phyloP scores from a whole-genome alignment of 2,888 invertebrate species.

The Axea sp. region DNA sequence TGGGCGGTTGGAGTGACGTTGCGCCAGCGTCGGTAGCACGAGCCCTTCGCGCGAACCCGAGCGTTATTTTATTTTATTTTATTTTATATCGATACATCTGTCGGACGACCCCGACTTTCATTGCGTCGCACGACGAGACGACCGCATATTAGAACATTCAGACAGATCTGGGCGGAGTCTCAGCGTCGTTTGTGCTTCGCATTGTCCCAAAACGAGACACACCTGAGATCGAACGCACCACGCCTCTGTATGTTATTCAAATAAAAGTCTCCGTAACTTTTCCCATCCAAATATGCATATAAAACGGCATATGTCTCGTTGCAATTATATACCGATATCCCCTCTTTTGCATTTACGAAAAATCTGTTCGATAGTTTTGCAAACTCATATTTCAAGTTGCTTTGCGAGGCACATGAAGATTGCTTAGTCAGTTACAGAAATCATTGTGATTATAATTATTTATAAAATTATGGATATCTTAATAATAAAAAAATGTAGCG shows the following conservation, averaged over 20 bases:
- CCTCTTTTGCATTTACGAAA: conserved; percentile 26
- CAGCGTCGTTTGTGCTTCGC: conserved; percentile 75
- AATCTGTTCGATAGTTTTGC: conserved; percentile 35
- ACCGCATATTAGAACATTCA: conserved; percentile 76
- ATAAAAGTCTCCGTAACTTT: conserved; percentile 67
- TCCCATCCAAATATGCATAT: conserved; percentile 62
- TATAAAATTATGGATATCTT: too few relatives aligned
- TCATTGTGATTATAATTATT: too few relatives aligned
- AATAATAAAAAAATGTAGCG: too few relatives aligned
- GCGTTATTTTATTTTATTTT: conserved; percentile 66
- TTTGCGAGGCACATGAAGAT: too few relatives aligned
- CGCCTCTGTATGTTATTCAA: conserved; percentile 72
- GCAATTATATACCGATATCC: conserved; percentile 35
- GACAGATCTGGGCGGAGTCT: conserved; percentile 76
- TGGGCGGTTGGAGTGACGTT: conserved; percentile 46
- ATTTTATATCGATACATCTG: conserved; percentile 71
- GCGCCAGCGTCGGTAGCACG: conserved; percentile 49
- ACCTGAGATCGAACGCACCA: conserved; percentile 78
- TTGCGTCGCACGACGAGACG: conserved; percentile 62
- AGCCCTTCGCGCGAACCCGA: conserved; percentile 42
- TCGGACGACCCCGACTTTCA: conserved; percentile 65
- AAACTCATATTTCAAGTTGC: conserved; percentile 43
- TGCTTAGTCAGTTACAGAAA: too few relatives aligned
- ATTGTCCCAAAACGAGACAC: conserved; percentile 73
- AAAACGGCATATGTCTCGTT: conserved; percentile 57